Conservation (phyloP, 2,888 invertebrate species). For the Glyphotaelius pellucidus region DNA sequence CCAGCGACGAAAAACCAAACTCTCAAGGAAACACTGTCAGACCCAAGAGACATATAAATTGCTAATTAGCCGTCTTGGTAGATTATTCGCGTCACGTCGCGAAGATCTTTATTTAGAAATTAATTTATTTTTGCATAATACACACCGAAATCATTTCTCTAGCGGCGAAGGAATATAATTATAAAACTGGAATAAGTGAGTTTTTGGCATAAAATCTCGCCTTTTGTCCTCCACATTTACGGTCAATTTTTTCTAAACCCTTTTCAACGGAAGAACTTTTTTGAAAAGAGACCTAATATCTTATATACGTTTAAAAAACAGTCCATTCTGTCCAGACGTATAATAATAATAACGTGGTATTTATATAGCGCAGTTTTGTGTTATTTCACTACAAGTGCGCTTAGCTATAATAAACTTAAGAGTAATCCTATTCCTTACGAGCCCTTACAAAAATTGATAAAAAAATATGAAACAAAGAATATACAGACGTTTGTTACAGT, state of each 20-base stretch:
- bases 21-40: neutral
- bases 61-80: neutral
- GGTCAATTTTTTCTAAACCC: neutral
- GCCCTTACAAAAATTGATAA: no score
- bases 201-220: neutral
- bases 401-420: no score
- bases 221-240: neutral
- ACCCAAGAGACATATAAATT: neutral
- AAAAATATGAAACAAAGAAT: no score
- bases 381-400: no score
- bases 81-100: neutral
- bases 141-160: conserved; percentile 2
- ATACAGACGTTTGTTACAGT: no score
- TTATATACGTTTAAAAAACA: no score
- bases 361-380: no score
- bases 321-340: no score
- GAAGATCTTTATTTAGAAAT: neutral
- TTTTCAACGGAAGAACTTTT: no score
- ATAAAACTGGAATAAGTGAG: neutral
- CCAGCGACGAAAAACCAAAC: neutral
- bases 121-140: neutral
- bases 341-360: no score
- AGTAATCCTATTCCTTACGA: no score
- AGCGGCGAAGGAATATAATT: neutral
- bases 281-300: no score